A percentile compares a stretch with the other conserved stretches of the same genome.
Evolutionary conservation across 2,113 vertebrate species (phyloP).

Genomic region (Albula goreensis): DNA sequence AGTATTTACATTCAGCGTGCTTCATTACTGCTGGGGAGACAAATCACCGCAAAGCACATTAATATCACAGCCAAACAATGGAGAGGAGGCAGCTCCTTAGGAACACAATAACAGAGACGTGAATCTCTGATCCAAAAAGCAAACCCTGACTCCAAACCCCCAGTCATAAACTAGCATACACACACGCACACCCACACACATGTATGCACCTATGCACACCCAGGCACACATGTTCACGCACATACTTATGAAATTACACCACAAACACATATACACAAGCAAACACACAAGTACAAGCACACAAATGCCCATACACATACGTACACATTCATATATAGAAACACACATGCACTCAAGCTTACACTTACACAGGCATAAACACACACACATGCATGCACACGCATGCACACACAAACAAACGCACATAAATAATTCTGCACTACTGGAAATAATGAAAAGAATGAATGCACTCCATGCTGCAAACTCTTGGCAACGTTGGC

Average conservation of each 20-base stretch:
- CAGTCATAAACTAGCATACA: too few relatives aligned
- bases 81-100: neutral
- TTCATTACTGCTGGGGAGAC: conserved; percentile 16
- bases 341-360: too few relatives aligned
- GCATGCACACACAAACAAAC: neutral
- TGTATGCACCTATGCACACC: too few relatives aligned
- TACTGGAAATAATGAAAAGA: neutral
- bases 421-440: neutral
- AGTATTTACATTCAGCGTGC: conserved; percentile 18
- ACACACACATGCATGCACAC: neutral
- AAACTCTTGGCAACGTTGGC: conserved; percentile 3
- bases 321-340: too few relatives aligned
- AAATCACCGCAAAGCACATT: conserved; percentile 2
- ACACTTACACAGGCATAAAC: neutral
- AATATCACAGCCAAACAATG: conserved; percentile 1
- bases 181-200: too few relatives aligned
- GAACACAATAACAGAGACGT: neutral
- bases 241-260: too few relatives aligned
- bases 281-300: too few relatives aligned
- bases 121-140: neutral
- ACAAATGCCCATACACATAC: too few relatives aligned
- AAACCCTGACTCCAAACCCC: too few relatives aligned
- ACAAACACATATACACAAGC: too few relatives aligned
- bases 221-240: neutral
- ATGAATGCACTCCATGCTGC: neutral